phyloP scores from a whole-genome alignment of 1,140 invertebrate species.

The Sipha flava region DNA sequence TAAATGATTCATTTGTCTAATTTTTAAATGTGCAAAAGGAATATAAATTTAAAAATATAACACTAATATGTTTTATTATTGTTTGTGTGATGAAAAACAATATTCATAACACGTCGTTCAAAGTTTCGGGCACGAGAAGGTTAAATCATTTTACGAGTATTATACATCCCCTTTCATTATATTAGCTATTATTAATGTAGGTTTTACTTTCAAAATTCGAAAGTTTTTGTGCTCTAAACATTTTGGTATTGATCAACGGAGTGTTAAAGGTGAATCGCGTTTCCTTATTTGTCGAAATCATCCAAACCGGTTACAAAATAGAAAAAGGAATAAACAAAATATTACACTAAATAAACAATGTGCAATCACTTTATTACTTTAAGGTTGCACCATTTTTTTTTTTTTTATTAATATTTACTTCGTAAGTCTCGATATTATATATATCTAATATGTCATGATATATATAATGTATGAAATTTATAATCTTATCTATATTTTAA shows the following conservation, averaged over 20 bases:
- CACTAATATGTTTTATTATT: too few relatives aligned
- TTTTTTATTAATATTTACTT: too few relatives aligned
- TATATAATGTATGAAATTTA: too few relatives aligned
- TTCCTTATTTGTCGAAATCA: neutral
- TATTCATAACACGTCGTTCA: neutral
- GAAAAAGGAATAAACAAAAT: neutral
- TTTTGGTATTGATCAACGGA: neutral
- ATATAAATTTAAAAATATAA: too few relatives aligned
- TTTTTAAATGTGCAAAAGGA: too few relatives aligned
- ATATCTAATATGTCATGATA: too few relatives aligned
- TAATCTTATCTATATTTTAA: too few relatives aligned
- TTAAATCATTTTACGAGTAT: neutral
- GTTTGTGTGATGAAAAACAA: neutral
- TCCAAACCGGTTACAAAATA: neutral
- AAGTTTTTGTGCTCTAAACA: neutral
- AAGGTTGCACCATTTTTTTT: too few relatives aligned
- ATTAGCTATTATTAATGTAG: neutral
- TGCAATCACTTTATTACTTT: too few relatives aligned
- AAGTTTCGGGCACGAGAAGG: neutral
- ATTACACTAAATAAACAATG: neutral
- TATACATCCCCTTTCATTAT: neutral
- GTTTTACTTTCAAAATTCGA: neutral
- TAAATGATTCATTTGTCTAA: too few relatives aligned
- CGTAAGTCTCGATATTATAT: too few relatives aligned
- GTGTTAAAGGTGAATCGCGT: neutral